phyloP scores from a whole-genome alignment of 1,140 invertebrate species.

The Caenorhabditis tropicalis region DNA sequence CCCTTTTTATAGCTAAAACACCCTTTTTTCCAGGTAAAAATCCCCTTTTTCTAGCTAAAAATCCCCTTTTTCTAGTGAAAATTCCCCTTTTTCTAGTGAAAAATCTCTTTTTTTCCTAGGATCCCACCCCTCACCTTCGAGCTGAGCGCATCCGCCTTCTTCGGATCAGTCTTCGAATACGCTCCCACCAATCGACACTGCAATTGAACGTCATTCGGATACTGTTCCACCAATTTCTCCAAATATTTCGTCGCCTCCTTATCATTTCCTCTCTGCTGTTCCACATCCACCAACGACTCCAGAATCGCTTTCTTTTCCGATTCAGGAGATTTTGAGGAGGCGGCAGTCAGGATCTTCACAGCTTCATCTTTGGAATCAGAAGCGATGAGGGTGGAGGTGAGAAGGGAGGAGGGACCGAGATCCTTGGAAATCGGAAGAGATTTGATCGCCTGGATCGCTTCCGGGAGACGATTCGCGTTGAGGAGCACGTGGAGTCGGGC shows the following conservation, averaged over 20 bases:
- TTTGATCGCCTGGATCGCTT: not conserved
- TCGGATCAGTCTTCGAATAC: conserved; percentile 40
- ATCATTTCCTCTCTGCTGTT: conserved; percentile 73
- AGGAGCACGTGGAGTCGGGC: conserved; percentile 18
- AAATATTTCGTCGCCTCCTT: conserved; percentile 20
- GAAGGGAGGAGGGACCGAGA: conserved; percentile 5
- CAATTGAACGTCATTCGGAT: conserved; percentile 37
- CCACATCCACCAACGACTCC: conserved; percentile 57
- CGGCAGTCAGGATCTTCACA: not conserved
- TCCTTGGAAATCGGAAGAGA: not conserved
- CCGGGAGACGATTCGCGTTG: not conserved
- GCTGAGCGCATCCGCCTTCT: conserved; percentile 49
- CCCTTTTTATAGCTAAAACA: too few species aligned
- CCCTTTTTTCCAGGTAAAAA: too few species aligned
- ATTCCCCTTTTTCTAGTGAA: too few species aligned
- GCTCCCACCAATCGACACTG: conserved; percentile 46
- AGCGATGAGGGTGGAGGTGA: not conserved
- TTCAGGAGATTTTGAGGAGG: not conserved
- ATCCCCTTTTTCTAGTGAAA: too few species aligned
- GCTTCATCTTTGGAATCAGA: conserved; percentile 24
- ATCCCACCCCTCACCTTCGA: conserved; percentile 34
- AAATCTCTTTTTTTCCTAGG: too few species aligned
- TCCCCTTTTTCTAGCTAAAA: too few species aligned
- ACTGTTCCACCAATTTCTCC: conserved; percentile 25
- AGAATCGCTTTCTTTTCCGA: not conserved